Evolutionary conservation across 1,140 invertebrate species (phyloP).

Genomic region (Drosophila bifasciata): DNA sequence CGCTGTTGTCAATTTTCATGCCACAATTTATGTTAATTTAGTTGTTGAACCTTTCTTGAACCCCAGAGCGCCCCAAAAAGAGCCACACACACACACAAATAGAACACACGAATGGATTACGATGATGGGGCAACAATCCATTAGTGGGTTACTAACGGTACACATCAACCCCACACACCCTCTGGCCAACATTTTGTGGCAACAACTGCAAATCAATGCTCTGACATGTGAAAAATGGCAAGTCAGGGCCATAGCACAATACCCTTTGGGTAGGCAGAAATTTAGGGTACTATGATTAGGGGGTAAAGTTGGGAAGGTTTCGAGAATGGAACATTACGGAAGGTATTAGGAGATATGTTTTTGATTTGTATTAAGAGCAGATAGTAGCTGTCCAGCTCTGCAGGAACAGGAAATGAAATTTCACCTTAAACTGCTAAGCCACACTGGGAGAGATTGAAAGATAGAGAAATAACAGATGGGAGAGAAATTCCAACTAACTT

Average conservation of each 20-base stretch:
- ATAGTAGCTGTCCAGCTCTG: too few relatives aligned
- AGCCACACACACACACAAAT: constrained; percentile 4
- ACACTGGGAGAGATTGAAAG: too few relatives aligned
- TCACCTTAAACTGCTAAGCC: too few relatives aligned
- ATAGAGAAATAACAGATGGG: too few relatives aligned
- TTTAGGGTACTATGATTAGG: too few relatives aligned
- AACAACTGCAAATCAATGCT: constrained; percentile 78
- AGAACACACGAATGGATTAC: constrained; percentile 19
- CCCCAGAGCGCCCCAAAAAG: background rate
- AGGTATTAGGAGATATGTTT: too few relatives aligned
- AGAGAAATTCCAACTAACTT: too few relatives aligned
- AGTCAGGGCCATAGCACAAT: constrained; percentile 1
- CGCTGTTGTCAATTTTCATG: constrained; percentile 63
- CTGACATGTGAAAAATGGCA: constrained; percentile 78
- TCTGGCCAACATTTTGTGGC: constrained; percentile 67
- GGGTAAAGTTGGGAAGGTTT: too few relatives aligned
- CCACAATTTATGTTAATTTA: constrained; percentile 73
- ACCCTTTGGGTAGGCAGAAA: too few relatives aligned
- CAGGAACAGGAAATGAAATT: too few relatives aligned
- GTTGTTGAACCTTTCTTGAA: constrained; percentile 68
- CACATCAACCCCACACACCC: too few relatives aligned
- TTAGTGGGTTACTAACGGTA: constrained; percentile 71
- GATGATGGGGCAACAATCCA: constrained; percentile 54
- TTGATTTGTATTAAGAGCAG: too few relatives aligned
- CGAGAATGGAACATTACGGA: background rate